Evolutionary conservation across 1,140 invertebrate genomes (phyloP).

Genomic region (Aphaenogaster ashmeadi): DNA sequence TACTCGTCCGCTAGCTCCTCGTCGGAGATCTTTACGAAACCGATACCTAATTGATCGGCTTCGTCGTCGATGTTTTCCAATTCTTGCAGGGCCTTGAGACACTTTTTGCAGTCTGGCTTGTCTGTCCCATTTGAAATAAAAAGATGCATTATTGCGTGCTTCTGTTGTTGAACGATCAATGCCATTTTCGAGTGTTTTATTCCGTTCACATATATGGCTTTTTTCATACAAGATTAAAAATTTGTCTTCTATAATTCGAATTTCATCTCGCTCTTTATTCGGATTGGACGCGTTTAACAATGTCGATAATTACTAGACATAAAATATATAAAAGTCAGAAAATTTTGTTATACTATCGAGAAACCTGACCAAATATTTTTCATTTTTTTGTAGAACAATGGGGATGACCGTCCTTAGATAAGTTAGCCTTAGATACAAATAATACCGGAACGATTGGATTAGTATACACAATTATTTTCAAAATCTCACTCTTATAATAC

Average conservation of each 20-base stretch:
- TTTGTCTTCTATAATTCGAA: conserved; percentile 21
- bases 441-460: conserved; percentile 45
- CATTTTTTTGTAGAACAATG: neutral
- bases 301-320: neutral
- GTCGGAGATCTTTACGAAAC: conserved; percentile 98
- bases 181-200: neutral
- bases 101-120: conserved; percentile 97
- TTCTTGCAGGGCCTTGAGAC: conserved; percentile 95
- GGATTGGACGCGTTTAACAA: neutral
- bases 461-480: conserved; percentile 67
- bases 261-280: neutral
- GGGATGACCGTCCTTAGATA: neutral
- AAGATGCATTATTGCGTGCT: conserved; percentile 64
- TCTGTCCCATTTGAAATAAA: conserved; percentile 90
- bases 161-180: neutral
- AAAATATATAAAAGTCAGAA: conserved; percentile 25
- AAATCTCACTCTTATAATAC: conserved; percentile 53
- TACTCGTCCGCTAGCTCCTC: conserved; percentile 97
- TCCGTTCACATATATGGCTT: neutral
- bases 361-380: neutral
- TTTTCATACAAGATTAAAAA: conserved; percentile 1
- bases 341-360: neutral
- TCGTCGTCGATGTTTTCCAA: conserved; percentile 98
- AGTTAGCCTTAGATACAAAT: neutral
- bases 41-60: conserved; percentile 97